These are phyloP conservation scores for Drosophila jambulina DNA, from an alignment of 1,140 invertebrate species.

Conservation along the genomic window DNA sequence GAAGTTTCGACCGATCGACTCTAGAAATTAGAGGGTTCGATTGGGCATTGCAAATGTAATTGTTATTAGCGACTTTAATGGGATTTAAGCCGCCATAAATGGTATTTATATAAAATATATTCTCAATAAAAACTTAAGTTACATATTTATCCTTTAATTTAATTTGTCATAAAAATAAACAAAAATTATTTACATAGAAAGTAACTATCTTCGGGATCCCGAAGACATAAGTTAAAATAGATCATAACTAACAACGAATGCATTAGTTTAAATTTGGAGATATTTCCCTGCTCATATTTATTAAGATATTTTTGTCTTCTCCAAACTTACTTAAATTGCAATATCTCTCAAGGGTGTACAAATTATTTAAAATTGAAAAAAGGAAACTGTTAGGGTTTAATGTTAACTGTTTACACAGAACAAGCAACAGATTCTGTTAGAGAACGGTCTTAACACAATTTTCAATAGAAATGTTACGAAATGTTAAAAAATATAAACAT, in stretches of 20 bases:
- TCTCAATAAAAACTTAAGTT: neutral
- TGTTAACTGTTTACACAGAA: neutral
- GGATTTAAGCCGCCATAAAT: neutral
- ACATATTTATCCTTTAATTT: neutral
- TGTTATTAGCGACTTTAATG: slow-evolving; percentile 3
- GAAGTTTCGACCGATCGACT: slow-evolving; percentile 22
- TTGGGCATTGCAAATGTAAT: neutral
- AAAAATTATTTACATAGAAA: no score
- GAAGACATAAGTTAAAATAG: no score
- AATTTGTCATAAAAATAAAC: neutral
- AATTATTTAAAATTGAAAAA: neutral
- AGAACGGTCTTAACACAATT: neutral
- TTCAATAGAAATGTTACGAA: neutral
- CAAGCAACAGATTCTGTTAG: neutral
- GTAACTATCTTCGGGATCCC: no score
- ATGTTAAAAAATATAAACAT: neutral
- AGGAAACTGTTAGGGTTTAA: neutral
- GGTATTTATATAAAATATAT: neutral
- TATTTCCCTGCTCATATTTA: no score
- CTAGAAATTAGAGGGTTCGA: slow-evolving; percentile 28
- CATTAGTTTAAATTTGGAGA: no score
- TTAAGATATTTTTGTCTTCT: no score
- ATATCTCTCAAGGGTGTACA: neutral
- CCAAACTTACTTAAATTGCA: neutral
- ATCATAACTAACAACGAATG: no score